These are phyloP conservation scores for Drosophila tristis DNA, from an alignment of 1,140 invertebrate species.

Conservation along the genomic window DNA sequence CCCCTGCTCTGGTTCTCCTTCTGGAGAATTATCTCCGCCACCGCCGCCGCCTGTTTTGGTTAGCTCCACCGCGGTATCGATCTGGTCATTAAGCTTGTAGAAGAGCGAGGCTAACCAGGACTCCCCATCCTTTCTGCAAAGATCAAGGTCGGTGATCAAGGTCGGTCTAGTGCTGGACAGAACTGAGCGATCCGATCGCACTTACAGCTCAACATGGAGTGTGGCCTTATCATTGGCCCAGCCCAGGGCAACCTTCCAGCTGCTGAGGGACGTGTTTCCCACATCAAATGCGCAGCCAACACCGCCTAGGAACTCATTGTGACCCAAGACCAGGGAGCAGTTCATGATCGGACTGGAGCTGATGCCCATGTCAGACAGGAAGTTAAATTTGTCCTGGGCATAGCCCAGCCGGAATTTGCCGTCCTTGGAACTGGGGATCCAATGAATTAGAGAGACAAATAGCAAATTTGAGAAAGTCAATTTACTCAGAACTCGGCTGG, in stretches of 20 bases:
- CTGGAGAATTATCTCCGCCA: background rate
- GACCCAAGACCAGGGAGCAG: slow-evolving; percentile 39
- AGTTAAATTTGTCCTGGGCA: slow-evolving; percentile 46
- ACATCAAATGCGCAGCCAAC: slow-evolving; percentile 19
- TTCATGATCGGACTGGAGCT: slow-evolving; percentile 15
- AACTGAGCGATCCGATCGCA: background rate
- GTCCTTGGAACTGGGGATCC: slow-evolving; percentile 26
- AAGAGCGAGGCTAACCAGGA: slow-evolving; percentile 56
- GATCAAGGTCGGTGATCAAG: too few relatives aligned
- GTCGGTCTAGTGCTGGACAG: background rate
- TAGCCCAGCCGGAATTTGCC: slow-evolving; percentile 46
- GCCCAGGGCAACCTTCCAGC: slow-evolving; percentile 56
- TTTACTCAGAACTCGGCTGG: slow-evolving; percentile 40
- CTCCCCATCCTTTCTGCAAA: slow-evolving; percentile 23
- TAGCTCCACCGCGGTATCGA: slow-evolving; percentile 47
- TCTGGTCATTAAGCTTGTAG: slow-evolving; percentile 43
- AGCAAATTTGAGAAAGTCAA: background rate
- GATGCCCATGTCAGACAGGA: slow-evolving; percentile 36
- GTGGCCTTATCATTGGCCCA: slow-evolving; percentile 49
- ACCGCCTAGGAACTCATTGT: slow-evolving; percentile 60
- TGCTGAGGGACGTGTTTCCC: background rate
- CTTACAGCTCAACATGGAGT: slow-evolving; percentile 64
- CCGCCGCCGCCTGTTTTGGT: background rate
- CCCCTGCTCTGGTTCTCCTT: background rate
- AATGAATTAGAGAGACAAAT: background rate